Evolutionary conservation across 2,113 vertebrate species (phyloP).

Genomic region (Trinectes maculatus): DNA sequence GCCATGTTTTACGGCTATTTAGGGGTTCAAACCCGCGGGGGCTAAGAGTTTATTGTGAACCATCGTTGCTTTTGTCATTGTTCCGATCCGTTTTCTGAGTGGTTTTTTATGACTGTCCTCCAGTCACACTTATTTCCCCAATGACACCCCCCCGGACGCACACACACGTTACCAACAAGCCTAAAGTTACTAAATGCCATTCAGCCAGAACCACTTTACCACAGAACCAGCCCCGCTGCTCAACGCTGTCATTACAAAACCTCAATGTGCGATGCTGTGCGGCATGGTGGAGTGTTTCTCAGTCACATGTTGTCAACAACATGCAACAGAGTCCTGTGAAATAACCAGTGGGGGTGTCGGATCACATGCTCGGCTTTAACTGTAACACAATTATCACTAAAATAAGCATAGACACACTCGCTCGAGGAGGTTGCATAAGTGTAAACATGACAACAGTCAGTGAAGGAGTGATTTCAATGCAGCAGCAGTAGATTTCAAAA

Average conservation of each 20-base stretch:
- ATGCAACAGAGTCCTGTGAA: constrained; percentile 27
- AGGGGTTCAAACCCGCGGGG: constrained; percentile 41
- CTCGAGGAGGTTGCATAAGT: constrained; percentile 17
- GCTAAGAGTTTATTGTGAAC: constrained; percentile 32
- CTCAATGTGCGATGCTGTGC: no score
- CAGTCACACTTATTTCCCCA: constrained; percentile 61
- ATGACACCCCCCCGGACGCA: constrained; percentile 9
- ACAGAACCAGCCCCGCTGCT: not conserved
- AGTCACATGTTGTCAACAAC: constrained; percentile 18
- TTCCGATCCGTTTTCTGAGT: constrained; percentile 23
- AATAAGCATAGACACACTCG: constrained; percentile 20
- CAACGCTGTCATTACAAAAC: no score
- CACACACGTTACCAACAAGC: constrained; percentile 24
- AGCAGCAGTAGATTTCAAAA: no score
- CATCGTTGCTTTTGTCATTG: constrained; percentile 3
- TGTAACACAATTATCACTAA: constrained; percentile 19
- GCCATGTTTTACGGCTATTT: constrained; percentile 59
- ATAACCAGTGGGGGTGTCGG: constrained; percentile 35
- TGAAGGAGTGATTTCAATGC: no score
- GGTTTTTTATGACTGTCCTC: constrained; percentile 45
- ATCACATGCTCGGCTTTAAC: constrained; percentile 41
- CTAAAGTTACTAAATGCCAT: not conserved
- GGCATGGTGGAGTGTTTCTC: not conserved
- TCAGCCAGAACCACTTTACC: not conserved
- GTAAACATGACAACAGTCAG: no score